Conservation (phyloP, 2,113 vertebrate species). For the Periophthalmodon schlosseri region DNA sequence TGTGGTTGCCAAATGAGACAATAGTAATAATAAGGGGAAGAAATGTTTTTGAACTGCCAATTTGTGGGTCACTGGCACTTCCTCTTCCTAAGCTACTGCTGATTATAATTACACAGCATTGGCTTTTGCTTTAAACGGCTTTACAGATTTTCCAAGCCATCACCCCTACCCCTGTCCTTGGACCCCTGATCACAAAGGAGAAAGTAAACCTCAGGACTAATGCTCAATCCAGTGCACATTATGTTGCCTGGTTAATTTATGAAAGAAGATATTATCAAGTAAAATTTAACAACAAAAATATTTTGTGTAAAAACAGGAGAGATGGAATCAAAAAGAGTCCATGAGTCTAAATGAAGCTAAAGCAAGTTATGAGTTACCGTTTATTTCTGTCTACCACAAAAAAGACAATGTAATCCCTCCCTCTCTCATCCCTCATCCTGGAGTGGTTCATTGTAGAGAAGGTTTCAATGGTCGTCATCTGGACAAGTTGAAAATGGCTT, state of each 20-base stretch:
- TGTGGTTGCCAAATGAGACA: neutral
- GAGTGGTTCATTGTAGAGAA: too few species aligned
- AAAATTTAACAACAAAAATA: neutral
- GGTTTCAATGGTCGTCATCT: too few species aligned
- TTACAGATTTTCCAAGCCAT: conserved; percentile 2
- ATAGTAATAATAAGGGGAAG: neutral
- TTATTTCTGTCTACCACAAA: too few species aligned
- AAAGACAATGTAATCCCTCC: too few species aligned
- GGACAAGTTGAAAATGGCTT: too few species aligned
- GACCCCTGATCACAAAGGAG: neutral
- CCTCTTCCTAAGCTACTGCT: neutral
- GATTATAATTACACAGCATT: conserved; percentile 3
- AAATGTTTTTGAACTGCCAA: neutral
- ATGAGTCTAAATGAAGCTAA: too few species aligned
- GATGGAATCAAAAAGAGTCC: too few species aligned
- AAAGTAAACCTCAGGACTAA: neutral
- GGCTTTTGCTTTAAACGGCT: neutral
- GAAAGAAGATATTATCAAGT: neutral
- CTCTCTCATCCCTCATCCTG: too few species aligned
- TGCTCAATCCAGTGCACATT: neutral
- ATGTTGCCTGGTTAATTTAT: neutral
- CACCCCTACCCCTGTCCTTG: neutral
- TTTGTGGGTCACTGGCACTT: conserved; percentile 4
- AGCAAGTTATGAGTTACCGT: too few species aligned
- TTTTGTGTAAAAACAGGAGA: neutral